Conservation (phyloP, 2,113 vertebrate species). For the Hyaena hyaena region DNA sequence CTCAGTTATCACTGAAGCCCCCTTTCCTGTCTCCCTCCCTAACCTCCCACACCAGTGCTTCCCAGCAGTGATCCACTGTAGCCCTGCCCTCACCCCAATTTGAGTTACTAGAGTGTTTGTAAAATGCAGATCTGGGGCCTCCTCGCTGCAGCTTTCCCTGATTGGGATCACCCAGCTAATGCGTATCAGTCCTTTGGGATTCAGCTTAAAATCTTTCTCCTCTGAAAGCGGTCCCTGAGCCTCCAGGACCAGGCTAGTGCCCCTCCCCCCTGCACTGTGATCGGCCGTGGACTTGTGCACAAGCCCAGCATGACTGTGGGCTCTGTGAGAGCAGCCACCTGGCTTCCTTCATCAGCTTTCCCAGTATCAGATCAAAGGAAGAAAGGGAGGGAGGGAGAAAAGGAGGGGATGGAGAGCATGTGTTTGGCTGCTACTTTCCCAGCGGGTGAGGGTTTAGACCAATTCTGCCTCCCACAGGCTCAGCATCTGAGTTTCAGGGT, state of each 20-base stretch:
- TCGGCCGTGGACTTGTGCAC: fast-evolving
- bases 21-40: background rate
- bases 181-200: background rate
- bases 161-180: background rate
- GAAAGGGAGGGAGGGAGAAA: background rate
- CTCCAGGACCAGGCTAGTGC: background rate
- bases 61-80: background rate
- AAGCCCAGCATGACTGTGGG: background rate
- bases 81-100: background rate
- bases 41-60: background rate
- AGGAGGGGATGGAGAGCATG: background rate
- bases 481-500: background rate
- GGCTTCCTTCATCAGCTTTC: background rate
- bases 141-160: background rate
- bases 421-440: background rate
- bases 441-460: background rate
- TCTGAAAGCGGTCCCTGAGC: background rate
- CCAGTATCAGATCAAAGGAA: background rate
- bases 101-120: background rate
- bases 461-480: background rate
- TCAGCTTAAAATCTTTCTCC: background rate
- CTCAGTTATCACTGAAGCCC: too few relatives aligned
- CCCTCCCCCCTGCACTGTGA: background rate
- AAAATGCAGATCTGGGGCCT: background rate
- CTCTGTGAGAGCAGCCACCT: background rate